Base-by-base conservation (phyloP, 2,113 vertebrate species). In the Paraplagusia blochii region DNA sequence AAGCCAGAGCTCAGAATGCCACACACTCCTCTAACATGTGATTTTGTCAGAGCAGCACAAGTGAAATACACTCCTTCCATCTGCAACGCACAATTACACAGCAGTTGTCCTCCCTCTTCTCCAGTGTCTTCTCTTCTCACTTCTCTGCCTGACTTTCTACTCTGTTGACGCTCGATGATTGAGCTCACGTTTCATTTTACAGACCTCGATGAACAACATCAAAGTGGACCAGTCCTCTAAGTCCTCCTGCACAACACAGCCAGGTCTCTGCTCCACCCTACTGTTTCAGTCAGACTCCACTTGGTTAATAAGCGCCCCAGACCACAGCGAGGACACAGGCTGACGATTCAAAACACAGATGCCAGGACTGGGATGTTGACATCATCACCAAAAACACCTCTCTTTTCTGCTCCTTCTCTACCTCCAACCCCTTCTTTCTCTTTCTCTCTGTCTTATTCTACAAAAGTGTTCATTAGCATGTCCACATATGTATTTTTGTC, bases 151-250 rank as follows among this genome's bases (percentile, higher is more conserved):
- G 47, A 62, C 64, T 80, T 71, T 77, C 74, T 58, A 53, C 68
- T 44, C 68, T 44, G 56, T 44, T 58, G 39, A 12, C 40, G 22
- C 42, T 66, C 49, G 40, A 77, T 76, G 73, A 82, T 81, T 62
- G 61, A 33, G 58, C 69, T 79, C 83, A 80, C 72, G 81, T 76
- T 80, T 81, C 77, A 87, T 82, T 74, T 86, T 60, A 12, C 4
- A 65, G 19, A 58, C 51, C 48, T 49, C 80, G 38, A 74, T 76
- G 81, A 85, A 85, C 80, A 80, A 81, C 77, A 84, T 70, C 55
- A 77, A 72, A 73, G 66, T 68, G 44, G 58, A 57, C 66, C 73
- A 73, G 72, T 65, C 61, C 58, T 36, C 14, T 17, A 5, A 39
- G 59, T 45, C 72, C 53, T 45, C 72, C 53, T 51, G 22, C 18